Evolutionary conservation across 1,140 invertebrate genomes (phyloP).

Genomic region (Drosophila murphyi): DNA sequence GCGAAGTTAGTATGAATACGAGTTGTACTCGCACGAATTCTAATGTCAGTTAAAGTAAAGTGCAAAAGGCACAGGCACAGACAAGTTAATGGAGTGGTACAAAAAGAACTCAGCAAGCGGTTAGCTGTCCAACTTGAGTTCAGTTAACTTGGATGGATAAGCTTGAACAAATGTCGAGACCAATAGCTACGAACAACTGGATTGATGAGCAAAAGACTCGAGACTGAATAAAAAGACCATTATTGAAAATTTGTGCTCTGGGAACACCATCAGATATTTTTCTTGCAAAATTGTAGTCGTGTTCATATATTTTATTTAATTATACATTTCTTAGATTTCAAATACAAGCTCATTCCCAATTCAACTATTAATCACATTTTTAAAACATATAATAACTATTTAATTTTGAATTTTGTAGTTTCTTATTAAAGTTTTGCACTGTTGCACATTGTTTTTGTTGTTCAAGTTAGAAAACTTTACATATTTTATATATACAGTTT

Average conservation of each 20-base stretch:
- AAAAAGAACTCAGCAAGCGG: slow-evolving; percentile 46
- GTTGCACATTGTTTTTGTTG: background rate
- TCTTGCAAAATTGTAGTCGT: background rate
- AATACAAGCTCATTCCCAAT: background rate
- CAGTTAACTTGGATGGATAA: slow-evolving; percentile 48
- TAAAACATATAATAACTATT: too few relatives aligned
- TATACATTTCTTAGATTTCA: background rate
- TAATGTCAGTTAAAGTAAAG: slow-evolving; percentile 75
- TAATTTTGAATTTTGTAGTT: background rate
- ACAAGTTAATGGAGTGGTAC: slow-evolving; percentile 78
- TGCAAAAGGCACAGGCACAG: slow-evolving; percentile 68
- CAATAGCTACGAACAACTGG: slow-evolving; percentile 36
- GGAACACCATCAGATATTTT: too few relatives aligned
- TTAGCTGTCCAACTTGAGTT: slow-evolving; percentile 32
- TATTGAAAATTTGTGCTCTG: background rate
- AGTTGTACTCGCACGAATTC: slow-evolving; percentile 59
- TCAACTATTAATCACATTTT: background rate
- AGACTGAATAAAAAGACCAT: background rate
- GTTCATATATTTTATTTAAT: background rate
- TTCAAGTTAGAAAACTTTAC: background rate
- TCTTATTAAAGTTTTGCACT: background rate
- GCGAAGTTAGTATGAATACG: slow-evolving; percentile 61
- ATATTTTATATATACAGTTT: background rate
- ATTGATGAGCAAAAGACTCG: slow-evolving; percentile 5
- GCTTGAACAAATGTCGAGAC: slow-evolving; percentile 26